Percentiles rank a stretch among this genome's conserved stretches.
Evolutionary conservation across 2,113 vertebrate species (phyloP).

Genomic region (Sinocyclocheilus anshuiensis): DNA sequence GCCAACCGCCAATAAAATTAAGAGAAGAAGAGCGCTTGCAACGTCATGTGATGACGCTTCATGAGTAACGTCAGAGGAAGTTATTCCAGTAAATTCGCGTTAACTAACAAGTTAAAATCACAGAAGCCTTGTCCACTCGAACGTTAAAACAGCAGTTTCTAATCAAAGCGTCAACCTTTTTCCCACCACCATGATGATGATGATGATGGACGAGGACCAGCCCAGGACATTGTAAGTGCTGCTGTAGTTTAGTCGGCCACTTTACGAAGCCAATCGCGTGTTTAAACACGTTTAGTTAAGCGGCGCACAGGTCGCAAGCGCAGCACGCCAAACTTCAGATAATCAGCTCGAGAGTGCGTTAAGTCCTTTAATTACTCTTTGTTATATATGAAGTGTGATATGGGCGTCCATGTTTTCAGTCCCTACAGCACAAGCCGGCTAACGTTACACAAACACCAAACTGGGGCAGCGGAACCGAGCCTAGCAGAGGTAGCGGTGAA

Average conservation of each 20-base stretch:
- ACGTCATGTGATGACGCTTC: slow-evolving; percentile 47
- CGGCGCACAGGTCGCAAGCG: background rate
- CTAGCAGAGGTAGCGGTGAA: background rate
- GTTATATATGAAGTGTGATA: background rate
- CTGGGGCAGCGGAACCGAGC: background rate
- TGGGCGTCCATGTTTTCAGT: background rate
- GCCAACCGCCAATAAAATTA: too few relatives aligned
- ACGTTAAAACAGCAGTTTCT: background rate
- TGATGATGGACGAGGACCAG: slow-evolving; percentile 58
- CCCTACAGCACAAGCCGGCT: background rate
- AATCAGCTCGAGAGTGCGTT: background rate
- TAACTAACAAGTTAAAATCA: slow-evolving; percentile 38
- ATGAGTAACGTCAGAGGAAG: slow-evolving; percentile 57
- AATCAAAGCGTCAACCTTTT: background rate
- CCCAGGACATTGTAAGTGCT: slow-evolving; percentile 58
- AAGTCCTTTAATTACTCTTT: background rate
- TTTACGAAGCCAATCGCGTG: slow-evolving; percentile 34
- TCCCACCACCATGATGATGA: slow-evolving; percentile 7
- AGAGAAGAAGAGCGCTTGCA: background rate
- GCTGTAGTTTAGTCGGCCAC: slow-evolving; percentile 35
- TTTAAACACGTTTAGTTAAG: slow-evolving; percentile 29
- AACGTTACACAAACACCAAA: background rate
- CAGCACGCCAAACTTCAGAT: background rate
- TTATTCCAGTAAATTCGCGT: slow-evolving; percentile 54
- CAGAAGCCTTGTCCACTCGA: background rate